phyloP scores from a whole-genome alignment of 1,140 invertebrate species.

The Drosophila burlai region DNA sequence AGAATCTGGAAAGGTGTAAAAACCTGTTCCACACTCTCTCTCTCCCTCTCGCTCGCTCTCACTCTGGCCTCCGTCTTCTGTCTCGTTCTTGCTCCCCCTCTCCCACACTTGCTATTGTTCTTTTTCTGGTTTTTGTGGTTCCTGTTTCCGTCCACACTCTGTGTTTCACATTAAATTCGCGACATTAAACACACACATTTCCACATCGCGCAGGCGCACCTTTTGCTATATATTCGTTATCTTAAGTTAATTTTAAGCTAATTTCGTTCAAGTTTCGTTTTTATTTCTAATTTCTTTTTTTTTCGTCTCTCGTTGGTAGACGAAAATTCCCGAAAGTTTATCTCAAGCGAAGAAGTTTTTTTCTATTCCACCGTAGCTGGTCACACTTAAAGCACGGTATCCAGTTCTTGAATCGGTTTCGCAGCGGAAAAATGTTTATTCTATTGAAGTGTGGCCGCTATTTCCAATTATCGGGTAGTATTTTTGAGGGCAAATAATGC shows the following conservation, averaged over 20 bases:
- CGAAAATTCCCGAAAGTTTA: neutral
- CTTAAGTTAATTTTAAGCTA: no score
- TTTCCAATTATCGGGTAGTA: no score
- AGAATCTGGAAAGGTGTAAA: conserved; percentile 12
- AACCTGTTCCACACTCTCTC: conserved; percentile 15
- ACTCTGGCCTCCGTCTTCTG: neutral
- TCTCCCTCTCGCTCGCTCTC: conserved; percentile 5
- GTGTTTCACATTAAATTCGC: neutral
- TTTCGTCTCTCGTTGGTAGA: neutral
- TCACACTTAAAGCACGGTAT: neutral
- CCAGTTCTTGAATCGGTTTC: no score
- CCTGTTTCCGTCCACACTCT: neutral
- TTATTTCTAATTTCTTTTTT: conserved; percentile 4
- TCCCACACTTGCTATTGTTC: conserved; percentile 14
- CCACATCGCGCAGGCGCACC: neutral
- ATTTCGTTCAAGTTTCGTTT: conserved; percentile 8
- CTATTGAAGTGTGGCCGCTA: no score
- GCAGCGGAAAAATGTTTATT: no score
- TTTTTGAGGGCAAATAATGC: no score
- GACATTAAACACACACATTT: neutral
- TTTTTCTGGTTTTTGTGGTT: neutral
- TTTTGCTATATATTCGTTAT: neutral
- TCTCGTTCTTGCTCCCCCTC: neutral
- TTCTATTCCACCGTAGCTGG: neutral
- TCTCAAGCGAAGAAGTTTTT: neutral